Evolutionary conservation across 2,113 vertebrate genomes (phyloP).

Genomic region (Ctenomys sociabilis): DNA sequence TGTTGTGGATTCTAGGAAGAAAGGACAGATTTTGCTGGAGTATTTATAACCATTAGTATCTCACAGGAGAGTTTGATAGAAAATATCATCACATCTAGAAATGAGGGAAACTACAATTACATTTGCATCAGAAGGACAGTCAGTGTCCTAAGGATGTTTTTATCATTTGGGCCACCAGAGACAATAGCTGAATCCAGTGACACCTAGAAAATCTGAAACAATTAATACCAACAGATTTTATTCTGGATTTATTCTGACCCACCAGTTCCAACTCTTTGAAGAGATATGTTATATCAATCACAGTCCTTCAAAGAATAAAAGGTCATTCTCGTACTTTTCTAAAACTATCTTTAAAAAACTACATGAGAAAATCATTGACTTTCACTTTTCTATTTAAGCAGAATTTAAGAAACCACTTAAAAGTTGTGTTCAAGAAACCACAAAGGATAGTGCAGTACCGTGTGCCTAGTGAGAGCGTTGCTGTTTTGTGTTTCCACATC

Average conservation of each 20-base stretch:
- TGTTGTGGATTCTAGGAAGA: constrained; percentile 12
- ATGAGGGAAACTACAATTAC: not conserved
- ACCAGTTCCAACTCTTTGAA: not conserved
- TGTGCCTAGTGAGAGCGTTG: not conserved
- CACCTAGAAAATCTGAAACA: not conserved
- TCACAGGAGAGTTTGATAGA: not conserved
- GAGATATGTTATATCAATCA: not conserved
- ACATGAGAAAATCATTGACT: too few species aligned
- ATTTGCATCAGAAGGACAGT: constrained; percentile 13
- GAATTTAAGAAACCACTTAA: not conserved
- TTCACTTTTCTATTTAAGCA: too few species aligned
- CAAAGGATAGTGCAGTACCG: not conserved
- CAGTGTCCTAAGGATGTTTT: not conserved
- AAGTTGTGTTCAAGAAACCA: not conserved
- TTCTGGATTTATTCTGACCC: not conserved
- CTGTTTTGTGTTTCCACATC: not conserved
- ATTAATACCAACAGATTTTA: not conserved
- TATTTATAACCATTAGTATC: constrained; percentile 43
- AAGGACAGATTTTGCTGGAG: constrained; percentile 23
- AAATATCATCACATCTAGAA: constrained; percentile 38
- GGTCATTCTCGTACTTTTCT: not conserved
- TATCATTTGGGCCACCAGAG: not conserved
- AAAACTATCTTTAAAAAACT: too few species aligned
- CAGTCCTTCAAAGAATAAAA: constrained; percentile 13
- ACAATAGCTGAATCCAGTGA: not conserved